Evolutionary conservation across 2,888 invertebrate species (phyloP), one percentile per base, ranked within the genome.

Genomic region (Apodemia duryi): DNA sequence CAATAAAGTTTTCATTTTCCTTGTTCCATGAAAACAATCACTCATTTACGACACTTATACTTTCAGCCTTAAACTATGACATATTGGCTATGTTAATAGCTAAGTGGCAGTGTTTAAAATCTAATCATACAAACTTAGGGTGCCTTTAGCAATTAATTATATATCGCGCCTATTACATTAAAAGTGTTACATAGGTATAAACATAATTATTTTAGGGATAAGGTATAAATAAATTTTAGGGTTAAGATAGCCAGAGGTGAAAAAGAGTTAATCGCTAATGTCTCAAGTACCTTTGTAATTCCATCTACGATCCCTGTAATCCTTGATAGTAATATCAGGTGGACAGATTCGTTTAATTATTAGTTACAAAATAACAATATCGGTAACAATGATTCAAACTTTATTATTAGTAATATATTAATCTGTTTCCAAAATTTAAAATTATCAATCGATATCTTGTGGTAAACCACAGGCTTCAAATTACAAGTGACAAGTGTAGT

Each of bases 101-200:
- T 54, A 61, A 62, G 62, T 68, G 68, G 68, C 68, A 68, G 68
- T 68, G 68, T 64, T 63, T 46, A 13, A n/a, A 41, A 64, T 61
- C 32, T 57, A 57, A 57, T 13, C 6, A 32, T 57, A 57, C 46
- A 46, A 46, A 46, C 57, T 13, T 32, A 57, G 57, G 57, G 57
- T 57, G 57, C 57, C 57, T 57, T 57, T 32, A 57, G 32, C 57
- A 57, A 57, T 57, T 32, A 57, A 57, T 29, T 43, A 29, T 46
- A 57, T 6, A 6, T 11, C 57, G 32, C 57, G 13, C 6, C 57
- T 32, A 29, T 29, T 13, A 11, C 2, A 32, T 13, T 3, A 21
- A 10, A 52, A 52, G 0, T 9, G 28, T 2, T 28, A 28, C 10
- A 43, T 43, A 11, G 2, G 2, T 43, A 43, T 10, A 10, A 43